Evolutionary conservation across 2,888 invertebrate genomes (phyloP).

Genomic region (Xylocampa areola): DNA sequence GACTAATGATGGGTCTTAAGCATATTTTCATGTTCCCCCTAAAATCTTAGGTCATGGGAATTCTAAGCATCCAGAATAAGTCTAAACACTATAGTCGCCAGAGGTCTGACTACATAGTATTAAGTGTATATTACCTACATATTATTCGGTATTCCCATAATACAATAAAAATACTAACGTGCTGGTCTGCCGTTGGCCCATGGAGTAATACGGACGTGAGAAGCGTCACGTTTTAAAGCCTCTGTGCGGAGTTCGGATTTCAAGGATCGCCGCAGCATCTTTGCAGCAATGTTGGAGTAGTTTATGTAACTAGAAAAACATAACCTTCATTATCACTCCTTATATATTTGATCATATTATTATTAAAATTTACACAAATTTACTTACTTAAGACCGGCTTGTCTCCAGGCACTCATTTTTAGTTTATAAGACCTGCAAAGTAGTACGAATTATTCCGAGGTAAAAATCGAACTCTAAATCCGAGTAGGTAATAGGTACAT

Average conservation of each 20-base stretch:
- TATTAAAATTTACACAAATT: too few species aligned
- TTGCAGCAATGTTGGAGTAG: slow-evolving; percentile 98
- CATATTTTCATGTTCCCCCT: too few species aligned
- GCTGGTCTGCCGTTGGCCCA: slow-evolving; percentile 97
- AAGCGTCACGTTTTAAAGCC: slow-evolving; percentile 93
- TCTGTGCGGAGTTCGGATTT: slow-evolving; percentile 93
- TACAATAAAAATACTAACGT: slow-evolving; percentile 93
- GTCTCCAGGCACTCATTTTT: slow-evolving; percentile 95
- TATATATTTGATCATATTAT: not conserved
- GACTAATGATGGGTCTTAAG: too few species aligned
- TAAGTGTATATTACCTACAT: too few species aligned
- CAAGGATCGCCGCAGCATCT: slow-evolving; percentile 93
- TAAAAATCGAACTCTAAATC: slow-evolving; percentile 40
- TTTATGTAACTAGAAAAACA: slow-evolving; percentile 95
- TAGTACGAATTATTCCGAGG: slow-evolving; percentile 13
- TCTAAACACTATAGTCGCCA: too few species aligned
- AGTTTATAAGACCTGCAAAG: slow-evolving; percentile 23
- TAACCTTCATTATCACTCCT: slow-evolving; percentile 39
- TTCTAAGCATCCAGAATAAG: too few species aligned
- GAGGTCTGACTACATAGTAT: not conserved
- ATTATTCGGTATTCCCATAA: too few species aligned
- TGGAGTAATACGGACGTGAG: slow-evolving; percentile 94
- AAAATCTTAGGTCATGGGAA: too few species aligned
- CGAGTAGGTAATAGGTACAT: too few species aligned
- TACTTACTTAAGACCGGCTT: slow-evolving; percentile 95